These are phyloP conservation scores for Erebia epiphron DNA, from an alignment of 2,888 invertebrate genomes.

Conservation along the genomic window DNA sequence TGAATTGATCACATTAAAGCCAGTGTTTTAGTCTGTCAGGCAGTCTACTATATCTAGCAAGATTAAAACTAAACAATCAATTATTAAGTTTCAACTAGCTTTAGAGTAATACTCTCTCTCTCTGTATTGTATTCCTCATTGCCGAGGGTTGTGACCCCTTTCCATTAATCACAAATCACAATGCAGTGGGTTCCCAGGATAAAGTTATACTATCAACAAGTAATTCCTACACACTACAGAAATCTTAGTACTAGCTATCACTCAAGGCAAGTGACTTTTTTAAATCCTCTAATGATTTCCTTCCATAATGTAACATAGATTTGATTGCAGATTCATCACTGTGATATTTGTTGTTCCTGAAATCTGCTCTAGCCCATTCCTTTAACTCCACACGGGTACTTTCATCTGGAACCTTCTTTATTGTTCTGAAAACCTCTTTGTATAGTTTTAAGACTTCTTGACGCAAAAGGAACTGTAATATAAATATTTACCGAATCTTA, in stretches of 20 bases:
- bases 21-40: too few relatives aligned
- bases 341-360: slow-evolving; percentile 86
- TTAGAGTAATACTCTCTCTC: too few relatives aligned
- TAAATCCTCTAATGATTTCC: slow-evolving; percentile 86
- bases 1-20: too few relatives aligned
- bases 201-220: too few relatives aligned
- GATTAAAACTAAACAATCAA: too few relatives aligned
- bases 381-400: slow-evolving; percentile 85
- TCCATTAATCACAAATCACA: too few relatives aligned
- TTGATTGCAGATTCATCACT: slow-evolving; percentile 89
- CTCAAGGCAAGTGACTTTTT: slow-evolving; percentile 85
- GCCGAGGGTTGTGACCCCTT: too few relatives aligned
- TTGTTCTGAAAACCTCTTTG: slow-evolving; percentile 86
- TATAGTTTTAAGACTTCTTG: slow-evolving; percentile 91
- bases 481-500: background rate
- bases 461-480: slow-evolving; percentile 88
- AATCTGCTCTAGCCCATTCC: slow-evolving; percentile 89
- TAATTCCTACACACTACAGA: too few relatives aligned
- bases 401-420: slow-evolving; percentile 86
- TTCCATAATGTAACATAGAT: slow-evolving; percentile 87
- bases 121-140: too few relatives aligned
- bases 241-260: slow-evolving; percentile 52
- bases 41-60: too few relatives aligned
- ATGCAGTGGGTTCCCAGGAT: too few relatives aligned
- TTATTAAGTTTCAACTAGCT: too few relatives aligned